phyloP scores from a whole-genome alignment of 2,888 invertebrate species.

The Troides aeacus region DNA sequence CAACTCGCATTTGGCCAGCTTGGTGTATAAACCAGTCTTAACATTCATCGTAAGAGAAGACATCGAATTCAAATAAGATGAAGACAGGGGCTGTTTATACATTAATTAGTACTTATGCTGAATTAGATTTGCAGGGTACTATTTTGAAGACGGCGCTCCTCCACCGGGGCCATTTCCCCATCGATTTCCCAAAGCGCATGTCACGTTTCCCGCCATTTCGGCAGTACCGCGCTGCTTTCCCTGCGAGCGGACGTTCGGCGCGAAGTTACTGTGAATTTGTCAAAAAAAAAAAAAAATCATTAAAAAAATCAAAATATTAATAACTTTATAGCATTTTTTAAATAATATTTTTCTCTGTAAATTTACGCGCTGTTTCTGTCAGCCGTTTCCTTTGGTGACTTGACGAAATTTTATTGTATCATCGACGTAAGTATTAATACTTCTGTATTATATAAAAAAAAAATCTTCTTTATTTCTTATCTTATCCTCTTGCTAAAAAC shows the following conservation, averaged over 20 bases:
- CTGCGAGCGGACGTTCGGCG: constrained; percentile 37
- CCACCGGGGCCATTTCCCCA: constrained; percentile 48
- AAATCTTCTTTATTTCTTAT: not conserved
- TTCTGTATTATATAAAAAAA: not conserved
- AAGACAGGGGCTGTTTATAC: too few relatives aligned
- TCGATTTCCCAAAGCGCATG: constrained; percentile 77
- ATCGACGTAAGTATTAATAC: constrained; percentile 25
- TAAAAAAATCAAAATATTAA: not conserved
- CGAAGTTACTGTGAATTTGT: constrained; percentile 31
- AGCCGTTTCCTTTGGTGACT: constrained; percentile 7
- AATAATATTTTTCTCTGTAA: not conserved
- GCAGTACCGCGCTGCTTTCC: constrained; percentile 50
- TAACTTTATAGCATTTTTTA: not conserved
- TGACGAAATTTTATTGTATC: constrained; percentile 23
- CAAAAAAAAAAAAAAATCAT: constrained; percentile 26
- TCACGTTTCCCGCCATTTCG: constrained; percentile 58
- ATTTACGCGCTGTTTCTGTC: constrained; percentile 11
- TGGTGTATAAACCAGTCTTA: too few relatives aligned
- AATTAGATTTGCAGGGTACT: constrained; percentile 29
- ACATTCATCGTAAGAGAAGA: too few relatives aligned
- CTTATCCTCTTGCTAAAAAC: not conserved
- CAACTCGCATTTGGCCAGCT: too few relatives aligned
- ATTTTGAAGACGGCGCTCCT: constrained; percentile 44
- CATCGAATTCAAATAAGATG: too few relatives aligned
- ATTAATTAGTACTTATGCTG: not conserved